These are phyloP conservation scores for Pteronura brasiliensis DNA, from an alignment of 2,113 vertebrate genomes.

Conservation along the genomic window DNA sequence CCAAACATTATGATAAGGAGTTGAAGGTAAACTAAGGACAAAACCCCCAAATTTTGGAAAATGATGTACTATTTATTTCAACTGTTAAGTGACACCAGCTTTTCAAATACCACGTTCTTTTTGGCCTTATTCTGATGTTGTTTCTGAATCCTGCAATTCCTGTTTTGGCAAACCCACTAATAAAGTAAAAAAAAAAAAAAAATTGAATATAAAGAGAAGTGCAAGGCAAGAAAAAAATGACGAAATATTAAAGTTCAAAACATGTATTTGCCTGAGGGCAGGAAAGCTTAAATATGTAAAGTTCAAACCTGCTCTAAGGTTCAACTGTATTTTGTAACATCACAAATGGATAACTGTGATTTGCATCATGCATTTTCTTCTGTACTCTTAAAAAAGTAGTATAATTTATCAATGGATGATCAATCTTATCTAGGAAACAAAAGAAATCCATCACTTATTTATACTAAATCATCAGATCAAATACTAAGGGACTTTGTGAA, in stretches of 20 bases:
- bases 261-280: background rate
- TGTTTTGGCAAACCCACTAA: conserved; percentile 9
- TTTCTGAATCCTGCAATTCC: background rate
- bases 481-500: background rate
- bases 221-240: background rate
- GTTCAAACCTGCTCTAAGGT: background rate
- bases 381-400: background rate
- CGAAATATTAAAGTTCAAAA: conserved; percentile 59
- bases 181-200: background rate
- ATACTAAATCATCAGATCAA: background rate
- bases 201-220: conserved; percentile 12
- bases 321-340: background rate
- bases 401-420: background rate
- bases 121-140: background rate
- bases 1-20: background rate
- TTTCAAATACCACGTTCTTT: background rate
- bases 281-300: background rate
- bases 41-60: background rate
- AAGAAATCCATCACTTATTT: background rate
- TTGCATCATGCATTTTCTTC: background rate
- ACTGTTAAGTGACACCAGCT: background rate
- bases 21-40: background rate
- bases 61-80: background rate
- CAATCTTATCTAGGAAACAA: background rate
- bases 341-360: background rate